phyloP scores from a whole-genome alignment of 2,797 vertebrate genomes.

The Austrolebias charrua region DNA sequence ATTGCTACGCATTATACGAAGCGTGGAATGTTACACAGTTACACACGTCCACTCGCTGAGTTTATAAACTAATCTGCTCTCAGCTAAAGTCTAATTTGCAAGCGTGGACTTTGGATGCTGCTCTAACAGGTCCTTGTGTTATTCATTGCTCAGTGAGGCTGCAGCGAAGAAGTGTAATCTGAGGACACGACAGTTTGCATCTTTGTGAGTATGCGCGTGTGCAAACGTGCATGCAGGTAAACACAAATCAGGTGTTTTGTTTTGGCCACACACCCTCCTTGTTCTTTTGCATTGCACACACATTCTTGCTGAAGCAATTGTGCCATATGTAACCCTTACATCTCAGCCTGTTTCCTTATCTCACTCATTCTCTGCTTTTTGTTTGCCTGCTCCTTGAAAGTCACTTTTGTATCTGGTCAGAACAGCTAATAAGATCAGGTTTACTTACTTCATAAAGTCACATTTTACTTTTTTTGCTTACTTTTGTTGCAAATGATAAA shows the following conservation, averaged over 20 bases:
- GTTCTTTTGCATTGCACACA: conserved; percentile 17
- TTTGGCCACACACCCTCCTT: conserved; percentile 15
- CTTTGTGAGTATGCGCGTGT: conserved; percentile 1
- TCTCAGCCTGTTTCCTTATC: conserved; percentile 53
- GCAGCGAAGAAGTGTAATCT: conserved; percentile 27
- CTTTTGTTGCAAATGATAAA: too few relatives aligned
- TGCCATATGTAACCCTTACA: conserved; percentile 67
- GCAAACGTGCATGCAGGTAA: conserved; percentile 20
- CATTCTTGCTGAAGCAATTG: conserved; percentile 55
- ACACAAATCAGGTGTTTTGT: conserved; percentile 29
- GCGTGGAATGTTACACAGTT: conserved; percentile 16
- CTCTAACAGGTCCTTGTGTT: conserved; percentile 41
- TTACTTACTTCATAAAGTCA: not conserved
- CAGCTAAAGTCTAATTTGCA: conserved; percentile 50
- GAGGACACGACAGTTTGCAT: conserved; percentile 37
- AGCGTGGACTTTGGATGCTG: conserved; percentile 68
- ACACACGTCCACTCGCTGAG: conserved; percentile 19
- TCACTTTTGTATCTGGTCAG: too few relatives aligned
- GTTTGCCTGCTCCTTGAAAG: not conserved
- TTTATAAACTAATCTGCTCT: conserved; percentile 62
- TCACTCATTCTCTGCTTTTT: conserved; percentile 27
- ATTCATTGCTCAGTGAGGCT: conserved; percentile 48
- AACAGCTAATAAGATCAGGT: not conserved
- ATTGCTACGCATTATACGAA: conserved; percentile 2
- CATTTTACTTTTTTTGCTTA: not conserved